Percentiles rank a stretch among this genome's conserved stretches.
Conservation (phyloP, 2,113 vertebrate species). For the Alethe diademata region DNA sequence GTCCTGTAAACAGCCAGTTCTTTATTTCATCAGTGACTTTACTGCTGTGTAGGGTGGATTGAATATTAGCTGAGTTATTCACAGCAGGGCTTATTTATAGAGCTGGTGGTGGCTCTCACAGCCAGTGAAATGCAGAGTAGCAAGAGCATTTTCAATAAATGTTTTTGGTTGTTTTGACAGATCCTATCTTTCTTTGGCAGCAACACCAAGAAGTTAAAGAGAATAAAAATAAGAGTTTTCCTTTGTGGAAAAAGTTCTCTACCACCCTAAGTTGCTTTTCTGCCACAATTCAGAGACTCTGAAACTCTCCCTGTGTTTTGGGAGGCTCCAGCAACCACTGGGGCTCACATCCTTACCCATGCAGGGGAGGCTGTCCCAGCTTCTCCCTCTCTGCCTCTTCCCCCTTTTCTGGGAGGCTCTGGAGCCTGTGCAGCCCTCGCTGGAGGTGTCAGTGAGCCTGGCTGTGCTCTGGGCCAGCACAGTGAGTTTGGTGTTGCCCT, state of each 20-base stretch:
- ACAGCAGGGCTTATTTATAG: not conserved
- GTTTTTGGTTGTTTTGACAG: not conserved
- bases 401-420: not conserved
- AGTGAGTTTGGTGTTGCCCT: not conserved
- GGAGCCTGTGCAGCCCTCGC: not conserved
- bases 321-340: not conserved
- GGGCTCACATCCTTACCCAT: not conserved
- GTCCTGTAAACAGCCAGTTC: not conserved
- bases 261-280: not conserved
- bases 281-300: not conserved
- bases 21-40: not conserved
- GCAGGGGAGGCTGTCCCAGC: not conserved
- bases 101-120: not conserved
- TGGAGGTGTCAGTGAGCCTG: not conserved
- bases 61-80: not conserved
- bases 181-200: not conserved
- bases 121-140: not conserved
- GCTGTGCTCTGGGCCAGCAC: accelerated
- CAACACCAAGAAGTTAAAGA: not conserved
- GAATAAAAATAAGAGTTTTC: not conserved
- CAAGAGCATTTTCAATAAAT: not conserved
- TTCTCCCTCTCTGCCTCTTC: not conserved
- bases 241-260: not conserved
- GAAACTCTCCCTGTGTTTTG: not conserved
- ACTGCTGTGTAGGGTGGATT: not conserved